Base-by-base conservation (phyloP, 2,797 vertebrate species). In the Sebastes glaucus region DNA sequence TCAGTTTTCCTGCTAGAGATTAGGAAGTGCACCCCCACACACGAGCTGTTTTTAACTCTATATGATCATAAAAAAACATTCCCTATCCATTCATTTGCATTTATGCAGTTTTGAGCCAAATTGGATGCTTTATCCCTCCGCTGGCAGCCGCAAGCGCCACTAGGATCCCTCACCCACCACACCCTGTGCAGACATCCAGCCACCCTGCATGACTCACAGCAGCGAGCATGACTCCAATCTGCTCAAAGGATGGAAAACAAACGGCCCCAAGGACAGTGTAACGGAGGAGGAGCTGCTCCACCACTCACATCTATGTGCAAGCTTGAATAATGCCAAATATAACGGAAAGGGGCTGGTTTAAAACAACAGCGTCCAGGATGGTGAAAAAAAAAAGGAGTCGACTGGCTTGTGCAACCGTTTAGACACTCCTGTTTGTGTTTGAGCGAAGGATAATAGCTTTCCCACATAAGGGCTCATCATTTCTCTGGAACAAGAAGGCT, bases 181-280 rank as follows among this genome's bases (percentile, higher is more conserved):
- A 89, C 95, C 95, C 94, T 88, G 76, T 4, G 56, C 11, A 92
- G 90, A 89, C 86, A 94, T 89, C 81, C 85, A 92, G 88, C 91
- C 92, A 85, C 91, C 84, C 80, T 35, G 87, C 77, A 90, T 96
- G 95, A 96, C 80, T 95, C 95, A 95, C 87, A 81, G 65, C 25
- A 33, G 65, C 20, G 33, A 88, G 80, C 72, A 86, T 90, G 92
- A 93, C 89, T 94, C 35, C 77, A 86, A 90, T 92, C 89, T 87
- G 74, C 74, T 69, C 56, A 78, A 87, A 81, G 74, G 84, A 93
- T 90, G 90, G 90, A 92, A 93, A 94, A 89, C 84, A 94, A 94
- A 91, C 84, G 88, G 80, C 88, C 89, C 89, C 72, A 84, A 90
- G 88, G 88, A 89, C 52, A 77, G 81, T 72, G 42, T 4, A 86